Conservation (phyloP, 2,113 vertebrate species). For the Hemichromis elongatus region DNA sequence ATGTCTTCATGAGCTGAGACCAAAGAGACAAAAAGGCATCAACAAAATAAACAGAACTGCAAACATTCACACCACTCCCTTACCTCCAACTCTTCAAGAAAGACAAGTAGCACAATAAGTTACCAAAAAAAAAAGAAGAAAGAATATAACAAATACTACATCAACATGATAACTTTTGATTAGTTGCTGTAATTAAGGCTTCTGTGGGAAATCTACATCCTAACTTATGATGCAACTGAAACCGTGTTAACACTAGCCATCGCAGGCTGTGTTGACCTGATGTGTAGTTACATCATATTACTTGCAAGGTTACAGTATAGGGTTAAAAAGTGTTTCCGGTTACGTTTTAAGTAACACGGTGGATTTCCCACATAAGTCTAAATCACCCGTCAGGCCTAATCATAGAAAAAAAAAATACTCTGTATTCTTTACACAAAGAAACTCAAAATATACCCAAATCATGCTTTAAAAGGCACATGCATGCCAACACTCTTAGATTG, state of each 20-base stretch:
- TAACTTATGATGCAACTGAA: background rate
- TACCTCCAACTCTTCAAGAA: background rate
- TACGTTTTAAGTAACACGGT: accelerated
- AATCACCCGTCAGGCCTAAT: background rate
- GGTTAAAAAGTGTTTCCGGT: background rate
- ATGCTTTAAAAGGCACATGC: slow-evolving; percentile 64
- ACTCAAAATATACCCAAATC: slow-evolving; percentile 16
- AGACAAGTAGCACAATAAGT: background rate
- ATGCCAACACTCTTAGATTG: slow-evolving; percentile 38
- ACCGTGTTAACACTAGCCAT: background rate
- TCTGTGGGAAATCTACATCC: background rate
- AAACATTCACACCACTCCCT: background rate
- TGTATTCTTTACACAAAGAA: background rate
- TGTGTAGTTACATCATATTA: background rate
- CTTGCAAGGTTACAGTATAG: background rate
- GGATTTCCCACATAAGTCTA: background rate
- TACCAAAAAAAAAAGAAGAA: background rate
- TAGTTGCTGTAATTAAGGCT: background rate
- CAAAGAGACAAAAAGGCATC: background rate
- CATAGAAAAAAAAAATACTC: background rate
- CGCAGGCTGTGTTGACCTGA: background rate
- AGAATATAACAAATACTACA: background rate
- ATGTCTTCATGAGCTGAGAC: background rate
- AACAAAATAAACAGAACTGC: background rate
- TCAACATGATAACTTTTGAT: background rate